Evolutionary conservation across 1,140 invertebrate species (phyloP), one percentile per base, ranked within the genome.

Genomic region (Teleogryllus occipitalis): DNA sequence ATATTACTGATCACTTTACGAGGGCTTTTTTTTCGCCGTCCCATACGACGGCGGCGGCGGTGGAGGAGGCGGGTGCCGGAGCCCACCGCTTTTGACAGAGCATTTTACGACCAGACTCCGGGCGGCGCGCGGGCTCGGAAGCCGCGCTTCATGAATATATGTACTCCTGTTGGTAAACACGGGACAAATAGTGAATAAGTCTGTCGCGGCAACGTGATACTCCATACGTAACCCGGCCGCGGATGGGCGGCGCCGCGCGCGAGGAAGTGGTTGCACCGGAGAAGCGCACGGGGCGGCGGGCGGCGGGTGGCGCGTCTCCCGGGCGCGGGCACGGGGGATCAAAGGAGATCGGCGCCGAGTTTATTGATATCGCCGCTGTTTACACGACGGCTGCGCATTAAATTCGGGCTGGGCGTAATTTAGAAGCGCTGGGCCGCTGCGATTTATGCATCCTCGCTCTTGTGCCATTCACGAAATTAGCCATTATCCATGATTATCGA

Each of bases 111-210:
- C 0, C 54, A 14, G 54, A 10, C 54, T 18, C 54, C 10, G 18
- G 54, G 10, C 10, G 54, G 10, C 2, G 7, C 18, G 54, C 10
- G 10, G 54, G 54, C 54, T 10, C 10, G 54, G 54, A 65, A 65
- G 54, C 54, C 10, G 54, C 1, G 54, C 54, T 65, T 65, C 54
- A 65, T 65, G 54, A 65, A 65, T 65, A 65, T 65, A 65, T 65
- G 54, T 65, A 65, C 54, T 65, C 18, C 54, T 65, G 54, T 65
- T 65, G 54, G 54, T 65, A 65, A 65, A 65, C 54, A 65, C 54
- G 54, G 54, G 54, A 65, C 49, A 65, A 65, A 65, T 65, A 65
- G 54, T 65, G 54, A 65, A 65, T 65, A 65, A 65, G 54, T 65
- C 54, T 65, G 54, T 65, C 54, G 10, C 54, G 54, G 54, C 10